phyloP scores from a whole-genome alignment of 2,113 vertebrate genomes.

The Echinops telfairi region DNA sequence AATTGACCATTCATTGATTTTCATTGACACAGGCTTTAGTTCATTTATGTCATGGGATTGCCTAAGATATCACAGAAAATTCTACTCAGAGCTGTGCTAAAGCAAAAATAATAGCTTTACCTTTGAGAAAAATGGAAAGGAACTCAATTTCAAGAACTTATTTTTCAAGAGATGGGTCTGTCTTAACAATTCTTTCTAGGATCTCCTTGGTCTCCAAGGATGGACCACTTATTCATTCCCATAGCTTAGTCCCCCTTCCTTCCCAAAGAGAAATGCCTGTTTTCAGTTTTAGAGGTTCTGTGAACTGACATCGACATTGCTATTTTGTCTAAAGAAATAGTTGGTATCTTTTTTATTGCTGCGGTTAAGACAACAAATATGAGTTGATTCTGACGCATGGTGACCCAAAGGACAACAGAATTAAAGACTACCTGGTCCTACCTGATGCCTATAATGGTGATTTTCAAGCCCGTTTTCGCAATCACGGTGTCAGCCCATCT shows the following conservation, averaged over 20 bases:
- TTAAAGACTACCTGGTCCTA: too few species aligned
- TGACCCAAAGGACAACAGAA: too few species aligned
- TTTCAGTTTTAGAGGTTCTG: conserved; percentile 1
- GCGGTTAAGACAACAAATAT: too few species aligned
- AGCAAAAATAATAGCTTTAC: not conserved
- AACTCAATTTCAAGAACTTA: conserved; percentile 20
- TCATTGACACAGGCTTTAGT: not conserved
- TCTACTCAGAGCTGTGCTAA: not conserved
- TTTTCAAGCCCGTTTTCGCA: too few species aligned
- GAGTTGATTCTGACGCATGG: too few species aligned
- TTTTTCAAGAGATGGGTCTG: not conserved
- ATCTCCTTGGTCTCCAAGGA: not conserved
- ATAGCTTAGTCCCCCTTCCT: not conserved
- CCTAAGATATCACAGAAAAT: conserved; percentile 20
- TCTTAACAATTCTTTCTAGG: conserved; percentile 31
- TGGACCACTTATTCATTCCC: not conserved
- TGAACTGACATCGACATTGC: not conserved
- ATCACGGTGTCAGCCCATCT: too few species aligned
- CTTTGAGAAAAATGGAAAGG: not conserved
- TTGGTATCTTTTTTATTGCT: not conserved
- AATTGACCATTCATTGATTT: conserved; percentile 5
- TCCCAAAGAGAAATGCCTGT: not conserved
- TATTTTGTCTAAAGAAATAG: conserved; percentile 29
- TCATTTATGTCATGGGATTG: not conserved
- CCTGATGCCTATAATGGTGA: too few species aligned